Evolutionary conservation across 2,888 invertebrate genomes (phyloP).

Genomic region (Leptopilina myrica): DNA sequence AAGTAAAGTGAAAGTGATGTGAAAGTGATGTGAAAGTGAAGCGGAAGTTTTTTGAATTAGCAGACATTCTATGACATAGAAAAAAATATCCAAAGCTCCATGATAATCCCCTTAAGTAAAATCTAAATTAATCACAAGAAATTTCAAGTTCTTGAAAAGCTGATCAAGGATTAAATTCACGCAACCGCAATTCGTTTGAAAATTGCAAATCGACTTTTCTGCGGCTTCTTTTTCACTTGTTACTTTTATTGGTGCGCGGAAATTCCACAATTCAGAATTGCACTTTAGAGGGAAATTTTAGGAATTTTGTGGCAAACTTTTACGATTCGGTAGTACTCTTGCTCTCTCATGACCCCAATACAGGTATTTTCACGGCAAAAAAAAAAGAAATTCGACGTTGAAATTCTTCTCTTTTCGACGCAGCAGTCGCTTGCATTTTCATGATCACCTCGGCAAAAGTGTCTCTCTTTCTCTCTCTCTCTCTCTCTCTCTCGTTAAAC

Average conservation of each 20-base stretch:
- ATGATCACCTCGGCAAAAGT: constrained; percentile 7
- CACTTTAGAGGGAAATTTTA: constrained; percentile 19
- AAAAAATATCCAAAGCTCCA: no score
- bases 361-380: constrained; percentile 7
- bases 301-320: constrained; percentile 37
- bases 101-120: no score
- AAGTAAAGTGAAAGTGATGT: no score
- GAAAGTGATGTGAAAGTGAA: no score
- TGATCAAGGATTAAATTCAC: neutral
- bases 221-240: constrained; percentile 25
- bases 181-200: constrained; percentile 4
- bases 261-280: constrained; percentile 17
- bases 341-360: neutral
- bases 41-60: no score
- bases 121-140: neutral
- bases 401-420: constrained; percentile 24
- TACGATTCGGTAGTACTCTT: neutral
- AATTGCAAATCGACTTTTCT: constrained; percentile 27
- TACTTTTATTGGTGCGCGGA: neutral
- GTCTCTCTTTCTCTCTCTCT: neutral
- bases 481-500: neutral
- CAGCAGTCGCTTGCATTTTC: neutral
- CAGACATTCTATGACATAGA: no score
- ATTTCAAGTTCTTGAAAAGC: neutral
- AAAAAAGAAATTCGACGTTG: neutral